A percentile compares a stretch with the other conserved stretches of the same genome.
These are phyloP conservation scores for Xiphophorus couchianus DNA, from an alignment of 2,113 vertebrate genomes.

Conservation along the genomic window DNA sequence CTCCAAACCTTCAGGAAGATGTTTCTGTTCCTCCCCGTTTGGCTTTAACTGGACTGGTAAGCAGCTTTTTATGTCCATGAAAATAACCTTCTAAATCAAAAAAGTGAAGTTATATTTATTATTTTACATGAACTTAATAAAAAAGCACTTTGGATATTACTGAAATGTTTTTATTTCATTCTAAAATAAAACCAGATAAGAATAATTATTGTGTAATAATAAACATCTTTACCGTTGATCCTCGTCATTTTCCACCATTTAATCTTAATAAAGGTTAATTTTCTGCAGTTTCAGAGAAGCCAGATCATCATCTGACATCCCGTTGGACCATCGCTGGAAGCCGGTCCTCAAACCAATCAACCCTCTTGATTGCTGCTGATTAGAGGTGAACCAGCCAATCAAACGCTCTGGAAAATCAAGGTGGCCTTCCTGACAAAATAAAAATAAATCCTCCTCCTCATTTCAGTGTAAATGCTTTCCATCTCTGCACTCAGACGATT, in stretches of 20 bases:
- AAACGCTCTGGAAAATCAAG: conserved; percentile 56
- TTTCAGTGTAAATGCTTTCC: conserved; percentile 2
- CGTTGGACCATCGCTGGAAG: conserved; percentile 47
- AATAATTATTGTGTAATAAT: no score
- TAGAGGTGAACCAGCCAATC: conserved; percentile 54
- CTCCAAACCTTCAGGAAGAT: no score
- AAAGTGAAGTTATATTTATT: no score
- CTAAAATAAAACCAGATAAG: no score
- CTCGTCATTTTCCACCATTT: not conserved
- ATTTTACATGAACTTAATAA: no score
- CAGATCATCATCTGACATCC: conserved; percentile 36
- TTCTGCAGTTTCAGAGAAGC: not conserved
- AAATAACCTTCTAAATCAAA: no score
- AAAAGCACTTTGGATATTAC: no score
- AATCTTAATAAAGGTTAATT: not conserved
- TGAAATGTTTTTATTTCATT: no score
- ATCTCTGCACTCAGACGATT: conserved; percentile 1
- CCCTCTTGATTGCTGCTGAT: conserved; percentile 62
- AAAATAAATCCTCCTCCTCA: conserved; percentile 13
- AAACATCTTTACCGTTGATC: not conserved
- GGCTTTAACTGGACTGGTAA: no score
- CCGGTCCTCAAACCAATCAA: conserved; percentile 65
- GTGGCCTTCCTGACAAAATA: conserved; percentile 9
- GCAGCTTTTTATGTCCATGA: no score
- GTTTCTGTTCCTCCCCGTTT: no score